Evolutionary conservation across 2,888 invertebrate genomes (phyloP), one percentile per base, ranked within the genome.

Genomic region (Agrilus biguttatus): DNA sequence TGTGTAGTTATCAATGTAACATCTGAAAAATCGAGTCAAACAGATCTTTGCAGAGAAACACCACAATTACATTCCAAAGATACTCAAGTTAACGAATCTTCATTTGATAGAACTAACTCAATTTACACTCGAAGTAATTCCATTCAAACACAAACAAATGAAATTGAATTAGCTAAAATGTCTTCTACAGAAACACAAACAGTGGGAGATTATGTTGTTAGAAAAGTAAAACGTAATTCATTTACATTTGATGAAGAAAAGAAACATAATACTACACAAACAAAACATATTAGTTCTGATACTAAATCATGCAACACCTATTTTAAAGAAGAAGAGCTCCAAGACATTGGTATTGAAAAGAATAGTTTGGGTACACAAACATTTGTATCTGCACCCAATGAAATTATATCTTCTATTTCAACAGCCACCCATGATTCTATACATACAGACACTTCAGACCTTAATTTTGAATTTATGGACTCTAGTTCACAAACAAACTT

Each of bases 171-270:
- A 43, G 33, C 49, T 14, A 48, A 39, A 34, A 38, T 47, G 28
- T 39, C 44, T 3, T 55, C 55, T 23, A 61, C 61, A 13, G 64
- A 66, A 56, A 68, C 69, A 6, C 69, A 69, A 56, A 69, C 69
- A 1, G 60, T 56, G 33, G 59, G 60, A 7, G 62, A 63, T 52
- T 62, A 53, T 44, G 46, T 55, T 33, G 44, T 51, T 12, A 55
- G 50, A 43, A 55, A 54, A 47, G 49, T 54, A 14, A 53, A 50
- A 45, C 36, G 48, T 12, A 49, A 50, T 33, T 45, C 47, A 2
- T 39, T 41, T 35, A 7, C 19, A 13, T 37, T 41, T 8, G 42
- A 49, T 23, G 46, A 49, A 28, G 46, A 48, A 36, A 36, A 14
- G 13, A 46, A 53, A 45, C 54, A 49, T 42, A 53, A 47, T 7